Percentiles rank a stretch among this genome's conserved stretches.
Conservation (phyloP, 2,888 invertebrate species). For the Odontothrips loti region DNA sequence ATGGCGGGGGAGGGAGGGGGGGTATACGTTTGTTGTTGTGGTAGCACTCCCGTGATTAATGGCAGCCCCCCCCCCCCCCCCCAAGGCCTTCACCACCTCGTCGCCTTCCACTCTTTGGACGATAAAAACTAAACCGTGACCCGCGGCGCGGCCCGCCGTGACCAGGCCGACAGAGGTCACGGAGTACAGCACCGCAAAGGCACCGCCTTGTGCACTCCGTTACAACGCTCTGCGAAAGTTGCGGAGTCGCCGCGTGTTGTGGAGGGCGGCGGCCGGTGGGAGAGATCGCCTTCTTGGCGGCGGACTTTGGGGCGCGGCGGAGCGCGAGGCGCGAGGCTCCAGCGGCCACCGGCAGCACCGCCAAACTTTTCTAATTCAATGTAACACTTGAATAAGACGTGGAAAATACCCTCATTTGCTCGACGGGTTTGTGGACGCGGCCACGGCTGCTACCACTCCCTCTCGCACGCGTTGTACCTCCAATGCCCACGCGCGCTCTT, state of each 20-base stretch:
- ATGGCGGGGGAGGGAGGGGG: too few species aligned
- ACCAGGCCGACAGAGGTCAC: not conserved
- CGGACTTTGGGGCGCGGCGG: not conserved
- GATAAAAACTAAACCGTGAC: too few species aligned
- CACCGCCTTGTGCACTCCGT: not conserved
- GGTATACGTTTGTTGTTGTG: too few species aligned
- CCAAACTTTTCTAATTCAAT: conserved; percentile 23
- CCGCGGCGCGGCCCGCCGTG: too few species aligned
- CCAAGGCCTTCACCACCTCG: too few species aligned
- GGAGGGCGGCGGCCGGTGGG: not conserved
- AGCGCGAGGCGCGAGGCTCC: not conserved
- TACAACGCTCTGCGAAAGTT: not conserved
- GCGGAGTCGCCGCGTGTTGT: not conserved
- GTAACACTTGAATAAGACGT: conserved; percentile 18
- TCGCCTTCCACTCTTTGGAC: too few species aligned
- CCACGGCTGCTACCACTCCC: too few species aligned
- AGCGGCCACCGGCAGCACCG: not conserved
- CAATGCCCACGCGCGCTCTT: too few species aligned
- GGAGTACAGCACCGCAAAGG: not conserved
- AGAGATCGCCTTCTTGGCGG: not conserved
- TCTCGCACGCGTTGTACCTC: too few species aligned
- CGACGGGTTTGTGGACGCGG: not conserved
- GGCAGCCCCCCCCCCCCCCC: too few species aligned
- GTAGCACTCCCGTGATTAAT: too few species aligned
- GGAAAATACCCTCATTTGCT: conserved; percentile 17